Conservation (phyloP, 2,888 invertebrate genomes). For the Ophion obscuratus region DNA sequence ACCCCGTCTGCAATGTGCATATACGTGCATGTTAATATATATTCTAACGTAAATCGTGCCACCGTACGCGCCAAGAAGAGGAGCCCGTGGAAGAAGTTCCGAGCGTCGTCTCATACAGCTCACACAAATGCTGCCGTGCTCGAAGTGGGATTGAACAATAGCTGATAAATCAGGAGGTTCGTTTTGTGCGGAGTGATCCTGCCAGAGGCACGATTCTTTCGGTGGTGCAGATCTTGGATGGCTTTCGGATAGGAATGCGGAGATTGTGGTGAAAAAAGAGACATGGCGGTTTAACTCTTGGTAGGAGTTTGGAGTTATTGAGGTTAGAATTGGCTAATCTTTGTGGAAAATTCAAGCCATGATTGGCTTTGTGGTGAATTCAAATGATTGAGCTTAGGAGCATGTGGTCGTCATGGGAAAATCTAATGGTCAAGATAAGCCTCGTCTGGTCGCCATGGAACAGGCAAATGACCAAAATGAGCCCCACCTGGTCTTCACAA, state of each 20-base stretch:
- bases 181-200: not conserved
- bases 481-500: not conserved
- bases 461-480: no score
- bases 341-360: no score
- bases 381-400: no score
- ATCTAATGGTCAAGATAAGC: no score
- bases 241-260: not conserved
- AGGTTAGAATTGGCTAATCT: no score
- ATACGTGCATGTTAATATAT: constrained; percentile 25
- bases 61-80: constrained; percentile 30
- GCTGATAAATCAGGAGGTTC: not conserved
- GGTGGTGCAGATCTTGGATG: not conserved
- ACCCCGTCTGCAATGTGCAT: not conserved
- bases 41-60: not conserved
- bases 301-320: no score
- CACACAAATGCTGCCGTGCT: not conserved
- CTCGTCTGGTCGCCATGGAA: no score
- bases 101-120: constrained; percentile 1
- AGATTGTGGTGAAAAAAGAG: not conserved
- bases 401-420: no score
- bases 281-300: no score
- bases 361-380: no score
- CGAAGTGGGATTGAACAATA: not conserved
- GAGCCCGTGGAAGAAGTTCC: not conserved
- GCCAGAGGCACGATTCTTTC: not conserved